Percentiles rank a stretch among this genome's conserved stretches.
These are phyloP conservation scores for Mionectes olivaceus DNA, from an alignment of 2,797 vertebrate species.

Conservation along the genomic window DNA sequence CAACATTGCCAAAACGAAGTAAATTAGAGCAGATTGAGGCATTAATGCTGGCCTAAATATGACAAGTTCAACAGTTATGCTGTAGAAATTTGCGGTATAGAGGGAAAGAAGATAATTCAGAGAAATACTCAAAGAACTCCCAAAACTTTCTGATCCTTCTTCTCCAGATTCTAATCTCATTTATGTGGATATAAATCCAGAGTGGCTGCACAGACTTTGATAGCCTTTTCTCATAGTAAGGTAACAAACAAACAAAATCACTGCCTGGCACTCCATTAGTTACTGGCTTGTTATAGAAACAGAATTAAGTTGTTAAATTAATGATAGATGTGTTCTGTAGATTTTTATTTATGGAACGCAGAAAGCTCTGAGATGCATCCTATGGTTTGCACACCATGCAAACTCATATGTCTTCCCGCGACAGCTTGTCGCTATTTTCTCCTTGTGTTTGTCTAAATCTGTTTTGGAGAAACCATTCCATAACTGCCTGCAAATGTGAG, in stretches of 20 bases:
- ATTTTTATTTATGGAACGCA: conserved; percentile 18
- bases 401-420: background rate
- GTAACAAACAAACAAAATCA: background rate
- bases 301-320: conserved; percentile 25
- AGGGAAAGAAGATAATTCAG: background rate
- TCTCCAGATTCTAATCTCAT: background rate
- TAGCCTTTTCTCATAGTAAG: background rate
- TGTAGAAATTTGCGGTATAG: background rate
- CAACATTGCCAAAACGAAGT: background rate
- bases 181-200: background rate
- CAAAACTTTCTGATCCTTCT: background rate
- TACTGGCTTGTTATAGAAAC: background rate
- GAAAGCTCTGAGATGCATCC: background rate
- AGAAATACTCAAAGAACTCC: background rate
- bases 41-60: background rate
- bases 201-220: background rate
- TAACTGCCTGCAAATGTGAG: background rate
- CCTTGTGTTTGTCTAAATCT: conserved; percentile 19
- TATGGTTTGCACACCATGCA: background rate
- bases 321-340: background rate
- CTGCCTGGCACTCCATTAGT: background rate
- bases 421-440: background rate
- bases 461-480: background rate
- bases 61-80: background rate
- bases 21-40: background rate